phyloP scores from a whole-genome alignment of 2,888 invertebrate genomes.

The Neelides folsomi region DNA sequence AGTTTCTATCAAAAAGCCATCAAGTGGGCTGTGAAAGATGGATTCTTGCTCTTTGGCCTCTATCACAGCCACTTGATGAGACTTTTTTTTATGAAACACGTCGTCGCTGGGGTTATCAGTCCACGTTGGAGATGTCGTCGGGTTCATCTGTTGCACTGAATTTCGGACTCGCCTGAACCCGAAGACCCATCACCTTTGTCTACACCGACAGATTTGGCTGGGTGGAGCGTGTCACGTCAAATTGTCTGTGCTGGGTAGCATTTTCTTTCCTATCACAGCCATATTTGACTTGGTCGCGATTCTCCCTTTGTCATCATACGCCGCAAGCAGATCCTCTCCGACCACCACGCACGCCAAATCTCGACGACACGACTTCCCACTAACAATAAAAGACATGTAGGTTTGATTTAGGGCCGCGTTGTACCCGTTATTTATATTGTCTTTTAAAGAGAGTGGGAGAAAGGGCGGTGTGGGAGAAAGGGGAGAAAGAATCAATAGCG shows the following conservation, averaged over 20 bases:
- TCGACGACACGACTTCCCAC: not conserved
- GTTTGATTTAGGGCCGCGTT: not conserved
- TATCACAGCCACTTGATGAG: slow-evolving; percentile 99
- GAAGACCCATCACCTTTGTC: not conserved
- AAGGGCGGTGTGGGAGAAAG: too few relatives aligned
- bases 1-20: slow-evolving; percentile 39
- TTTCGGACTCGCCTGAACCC: not conserved
- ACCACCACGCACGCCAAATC: not conserved
- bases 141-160: too few relatives aligned
- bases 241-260: slow-evolving; percentile 61
- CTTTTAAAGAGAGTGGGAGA: not conserved
- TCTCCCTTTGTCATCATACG: slow-evolving; percentile 33
- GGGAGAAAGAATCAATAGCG: too few relatives aligned
- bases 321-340: too few relatives aligned
- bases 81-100: not conserved
- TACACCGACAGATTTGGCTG: slow-evolving; percentile 7
- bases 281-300: slow-evolving; percentile 82
- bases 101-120: not conserved
- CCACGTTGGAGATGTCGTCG: too few relatives aligned
- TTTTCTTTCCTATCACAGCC: slow-evolving; percentile 70
- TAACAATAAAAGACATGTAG: not conserved
- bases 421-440: not conserved
- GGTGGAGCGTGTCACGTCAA: slow-evolving; percentile 53
- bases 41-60: slow-evolving; percentile 45
- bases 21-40: slow-evolving; percentile 79